Evolutionary conservation across 64 coral and sea anemone genomes (phyloP), one percentile per base, ranked within the genome.

Genomic region (Actinia tenebrosa): DNA sequence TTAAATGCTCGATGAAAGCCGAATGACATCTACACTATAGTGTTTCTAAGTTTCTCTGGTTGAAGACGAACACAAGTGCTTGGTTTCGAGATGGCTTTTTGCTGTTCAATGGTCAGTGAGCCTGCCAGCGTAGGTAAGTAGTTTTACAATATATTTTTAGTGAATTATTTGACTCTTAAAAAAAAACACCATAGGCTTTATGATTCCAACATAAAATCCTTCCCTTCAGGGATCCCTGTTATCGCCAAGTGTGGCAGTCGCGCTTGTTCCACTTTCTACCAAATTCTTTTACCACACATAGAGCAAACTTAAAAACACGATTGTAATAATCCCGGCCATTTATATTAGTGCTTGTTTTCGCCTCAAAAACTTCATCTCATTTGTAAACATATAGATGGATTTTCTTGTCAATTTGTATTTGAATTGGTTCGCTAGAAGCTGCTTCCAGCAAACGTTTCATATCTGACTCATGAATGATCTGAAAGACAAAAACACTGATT

Each of bases 91-190:
- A 75, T 75, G 69, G 69, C 69, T 14, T 75, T 75, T 2, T 75
- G 69, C 69, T 75, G 69, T 25, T 30, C 69, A 26, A 75, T 75
- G 69, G 69, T 75, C 26, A 75, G 69, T 42, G 69, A 75, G 69
- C 69, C 69, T 15, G 1, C 25, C 27, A 43, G 69, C 42, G 69
- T 75, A 37, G 69, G 69, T 75, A 75, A 10, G 69, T 75, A 30
- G 2, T 26, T 7, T 42, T 30, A 13, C 6, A 42, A 8, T 75
- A 4, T 11, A 6, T 75, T 75, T 75, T 13, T 10, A 1, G 69
- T 10, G 8, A 30, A 37, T 15, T 30, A 75, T 1, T 75, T 23
- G n/a, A 22, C 19, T 20, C 63, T 20, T 7, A 66, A n/a, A 0
- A 37, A 37, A 37, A 37, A 37, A 37, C 30, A 37, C 1, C 60